Base-by-base conservation (phyloP, 2,888 invertebrate genomes). In the Toxonevra muliebris region DNA sequence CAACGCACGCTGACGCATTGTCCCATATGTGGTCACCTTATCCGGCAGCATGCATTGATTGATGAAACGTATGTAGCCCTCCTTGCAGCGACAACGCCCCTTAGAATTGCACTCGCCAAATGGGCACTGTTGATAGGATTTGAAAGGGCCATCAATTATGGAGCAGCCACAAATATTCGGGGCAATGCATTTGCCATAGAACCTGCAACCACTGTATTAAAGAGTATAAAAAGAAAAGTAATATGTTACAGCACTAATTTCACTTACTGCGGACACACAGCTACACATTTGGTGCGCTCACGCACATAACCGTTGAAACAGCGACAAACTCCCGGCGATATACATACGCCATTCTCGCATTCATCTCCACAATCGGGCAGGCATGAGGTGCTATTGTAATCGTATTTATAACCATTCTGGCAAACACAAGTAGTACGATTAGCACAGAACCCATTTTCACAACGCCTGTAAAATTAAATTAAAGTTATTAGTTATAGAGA, bases 341-440 rank as follows among this genome's bases (percentile, higher is more conserved):
- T 71, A 69, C 88, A 88, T 0, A 79, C 73, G 0, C 87, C 86
- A 72, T 86, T 85, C 1, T 74, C 72, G 64, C 86, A 86, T 13
- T 74, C 73, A 40, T 76, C 76, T 0, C 75, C 77, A 57, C 85
- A 85, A 20, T 80, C 75, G 1, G 84, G 84, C 58, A 80, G 70
- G 53, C 85, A 84, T 7, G 75, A 76, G n/a, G 79, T 80, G 8
- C 79, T 82, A 13, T 78, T 77, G 2, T 67, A 61, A 63, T 80
- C 80, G 59, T 80, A 84, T 0, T 73, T 75, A 77, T 85, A 87
- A 1, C 86, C 86, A 63, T 79, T 76, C 53, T 82, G 78, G 69
- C 89, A 89, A 5, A 85, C 80, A 68, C 89, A 89, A 0, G 79
- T 79, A 13, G 86, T 82, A 0, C 82, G 83, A 50, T 81, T 85